Conservation (phyloP, 2,113 vertebrate species). For the Petaurus breviceps region DNA sequence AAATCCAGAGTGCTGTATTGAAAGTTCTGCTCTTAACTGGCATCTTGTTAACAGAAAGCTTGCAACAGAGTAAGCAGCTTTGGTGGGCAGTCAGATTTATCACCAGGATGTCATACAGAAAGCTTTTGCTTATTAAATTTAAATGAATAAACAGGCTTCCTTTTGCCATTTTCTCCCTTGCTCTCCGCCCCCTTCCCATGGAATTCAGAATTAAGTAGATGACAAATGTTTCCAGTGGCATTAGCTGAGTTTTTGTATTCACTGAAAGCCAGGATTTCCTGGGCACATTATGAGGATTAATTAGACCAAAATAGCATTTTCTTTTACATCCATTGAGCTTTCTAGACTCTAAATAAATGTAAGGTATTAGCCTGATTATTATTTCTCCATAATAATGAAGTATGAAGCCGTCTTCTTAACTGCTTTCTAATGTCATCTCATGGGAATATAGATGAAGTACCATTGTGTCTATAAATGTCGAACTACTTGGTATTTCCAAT, state of each 20-base stretch:
- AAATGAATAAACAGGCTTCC: not conserved
- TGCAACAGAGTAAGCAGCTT: not conserved
- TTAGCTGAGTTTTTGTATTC: not conserved
- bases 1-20: not conserved
- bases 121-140: not conserved
- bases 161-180: not conserved
- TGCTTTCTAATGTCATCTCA: not conserved
- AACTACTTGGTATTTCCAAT: not conserved
- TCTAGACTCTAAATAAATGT: not conserved
- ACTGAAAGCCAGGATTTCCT: not conserved
- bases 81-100: not conserved
- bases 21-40: not conserved
- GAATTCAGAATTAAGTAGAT: not conserved
- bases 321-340: not conserved
- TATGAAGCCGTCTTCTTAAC: not conserved
- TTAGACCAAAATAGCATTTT: not conserved
- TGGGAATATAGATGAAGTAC: not conserved
- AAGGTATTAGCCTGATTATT: not conserved
- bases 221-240: accelerated
- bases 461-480: not conserved
- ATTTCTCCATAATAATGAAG: not conserved
- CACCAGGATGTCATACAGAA: not conserved
- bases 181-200: not conserved
- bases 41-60: not conserved
- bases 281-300: not conserved